These are phyloP conservation scores for Parasteatoda lunata DNA, from an alignment of 2,888 invertebrate species.

Conservation along the genomic window DNA sequence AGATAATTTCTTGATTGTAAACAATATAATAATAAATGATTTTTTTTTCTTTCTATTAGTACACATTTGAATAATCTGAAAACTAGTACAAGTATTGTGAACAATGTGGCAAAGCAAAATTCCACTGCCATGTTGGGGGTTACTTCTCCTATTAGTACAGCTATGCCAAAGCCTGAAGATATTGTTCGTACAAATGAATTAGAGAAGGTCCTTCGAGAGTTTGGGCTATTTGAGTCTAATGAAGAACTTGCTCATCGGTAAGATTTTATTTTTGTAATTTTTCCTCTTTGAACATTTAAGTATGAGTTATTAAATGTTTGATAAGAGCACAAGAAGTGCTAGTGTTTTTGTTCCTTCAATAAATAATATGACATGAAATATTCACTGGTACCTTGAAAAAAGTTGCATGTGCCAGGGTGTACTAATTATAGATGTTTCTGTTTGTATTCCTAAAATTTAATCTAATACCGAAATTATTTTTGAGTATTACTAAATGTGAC, in stretches of 20 bases:
- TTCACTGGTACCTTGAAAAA: no score
- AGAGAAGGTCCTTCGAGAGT: slow-evolving; percentile 85
- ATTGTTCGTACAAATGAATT: slow-evolving; percentile 84
- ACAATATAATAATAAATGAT: not conserved
- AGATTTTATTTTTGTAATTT: slow-evolving; percentile 36
- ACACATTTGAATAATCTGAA: slow-evolving; percentile 16
- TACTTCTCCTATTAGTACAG: slow-evolving; percentile 94
- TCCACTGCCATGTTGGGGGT: slow-evolving; percentile 79
- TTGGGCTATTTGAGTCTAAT: slow-evolving; percentile 92
- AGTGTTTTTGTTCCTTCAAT: not conserved
- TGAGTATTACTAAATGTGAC: not conserved
- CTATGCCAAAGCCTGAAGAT: slow-evolving; percentile 87
- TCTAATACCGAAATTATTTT: not conserved
- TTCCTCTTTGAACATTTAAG: not conserved
- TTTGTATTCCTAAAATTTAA: not conserved
- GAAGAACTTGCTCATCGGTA: slow-evolving; percentile 89
- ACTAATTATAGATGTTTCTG: not conserved
- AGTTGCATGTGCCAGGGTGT: not conserved
- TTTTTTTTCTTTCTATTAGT: slow-evolving; percentile 12
- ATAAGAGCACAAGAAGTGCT: not conserved
- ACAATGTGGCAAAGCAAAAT: slow-evolving; percentile 12
- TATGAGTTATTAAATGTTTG: not conserved
- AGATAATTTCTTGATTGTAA: no score
- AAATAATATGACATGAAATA: no score
- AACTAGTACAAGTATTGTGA: slow-evolving; percentile 22